Conservation (phyloP, 2,888 invertebrate genomes). For the Eristalinus aeneus region DNA sequence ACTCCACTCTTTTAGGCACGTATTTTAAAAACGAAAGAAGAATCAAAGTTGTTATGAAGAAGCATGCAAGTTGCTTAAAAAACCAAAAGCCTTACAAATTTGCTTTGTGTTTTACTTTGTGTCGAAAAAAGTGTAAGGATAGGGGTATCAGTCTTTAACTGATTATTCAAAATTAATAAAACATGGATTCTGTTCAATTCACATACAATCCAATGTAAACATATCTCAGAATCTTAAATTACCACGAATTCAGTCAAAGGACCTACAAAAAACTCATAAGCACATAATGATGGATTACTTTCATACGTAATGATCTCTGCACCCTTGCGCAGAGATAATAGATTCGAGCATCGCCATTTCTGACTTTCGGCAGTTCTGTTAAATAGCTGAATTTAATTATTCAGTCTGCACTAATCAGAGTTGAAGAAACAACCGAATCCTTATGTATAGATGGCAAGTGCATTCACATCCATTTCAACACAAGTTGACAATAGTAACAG, state of each 20-base stretch:
- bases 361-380: conserved; percentile 15
- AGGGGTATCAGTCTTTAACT: too few species aligned
- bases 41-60: too few species aligned
- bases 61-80: too few species aligned
- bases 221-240: not conserved
- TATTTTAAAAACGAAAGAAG: too few species aligned
- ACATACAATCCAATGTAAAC: too few species aligned
- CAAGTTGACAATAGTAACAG: conserved; percentile 25
- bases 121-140: too few species aligned
- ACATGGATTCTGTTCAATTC: too few species aligned
- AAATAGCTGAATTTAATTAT: conserved; percentile 51
- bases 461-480: not conserved
- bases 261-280: not conserved
- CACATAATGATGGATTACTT: not conserved
- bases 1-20: too few species aligned
- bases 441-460: not conserved
- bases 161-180: too few species aligned
- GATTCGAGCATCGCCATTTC: not conserved
- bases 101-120: too few species aligned
- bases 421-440: conserved; percentile 7
- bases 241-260: not conserved
- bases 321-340: not conserved
- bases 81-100: too few species aligned
- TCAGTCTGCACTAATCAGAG: conserved; percentile 50
- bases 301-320: not conserved